Base-by-base conservation (phyloP, 2,113 vertebrate species). In the Actinemys pallida region DNA sequence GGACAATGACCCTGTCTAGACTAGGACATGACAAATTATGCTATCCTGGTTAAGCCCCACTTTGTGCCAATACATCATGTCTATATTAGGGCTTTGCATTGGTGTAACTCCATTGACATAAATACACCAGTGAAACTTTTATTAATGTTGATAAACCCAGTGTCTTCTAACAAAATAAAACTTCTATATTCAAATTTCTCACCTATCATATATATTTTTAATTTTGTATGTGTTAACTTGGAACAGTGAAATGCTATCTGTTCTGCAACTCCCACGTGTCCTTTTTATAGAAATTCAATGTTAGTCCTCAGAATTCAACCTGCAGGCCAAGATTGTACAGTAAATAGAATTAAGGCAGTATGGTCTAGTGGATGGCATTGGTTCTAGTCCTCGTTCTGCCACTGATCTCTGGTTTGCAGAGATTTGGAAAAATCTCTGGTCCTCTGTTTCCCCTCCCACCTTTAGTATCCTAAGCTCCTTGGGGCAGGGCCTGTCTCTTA, bases 41-140 rank as follows among this genome's bases (percentile, higher is more conserved):
- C 45, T 79, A 49, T 7, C 13, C 49, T 65, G 3, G 20, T 11
- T 81, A 16, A 16, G 17, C 17, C 5, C 10, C 16, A 22, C 45
- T 86, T 87, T 1, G 2, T 62, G 22, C n/a, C 13, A 14, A 2
- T 65, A 14, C 6, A 62, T 1, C 0, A 0, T 45, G 2, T 54
- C 81, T 84, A 80, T 2, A 1, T 3, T 20, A 56, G 69, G 7
- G 0, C 0, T 10, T 54, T 1, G 0, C 3, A 4, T 19, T 25
- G 11, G 12, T 47, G 22, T 35, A 80, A 35, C 72, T 42, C 72
- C 12, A 54, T 1, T 1, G 27, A 25, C 17, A 85, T 54, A 53
- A 0, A 0, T 29, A n/a, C 10, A 42, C 35, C 29, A 62, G 59
- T 62, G 59, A 14, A 13, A 62, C 27, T 62, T 62, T 62, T 62